These are phyloP conservation scores for Drosophila persimilis DNA, from an alignment of 1,140 invertebrate genomes.

Conservation along the genomic window DNA sequence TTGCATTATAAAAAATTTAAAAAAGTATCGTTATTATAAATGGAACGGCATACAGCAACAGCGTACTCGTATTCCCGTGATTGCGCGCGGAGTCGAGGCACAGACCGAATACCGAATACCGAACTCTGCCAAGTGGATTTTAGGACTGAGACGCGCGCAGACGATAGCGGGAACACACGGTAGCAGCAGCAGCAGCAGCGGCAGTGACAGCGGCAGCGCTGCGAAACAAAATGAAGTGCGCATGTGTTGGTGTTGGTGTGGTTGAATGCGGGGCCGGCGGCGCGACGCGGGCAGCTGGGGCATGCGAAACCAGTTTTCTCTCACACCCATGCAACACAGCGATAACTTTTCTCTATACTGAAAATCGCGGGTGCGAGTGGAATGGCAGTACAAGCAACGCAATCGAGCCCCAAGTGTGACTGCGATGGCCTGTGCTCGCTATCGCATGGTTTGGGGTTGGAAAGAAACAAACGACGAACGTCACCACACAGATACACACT, in stretches of 20 bases:
- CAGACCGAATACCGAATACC: slow-evolving; percentile 14
- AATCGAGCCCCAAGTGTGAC: slow-evolving; percentile 9
- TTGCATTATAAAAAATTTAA: no score
- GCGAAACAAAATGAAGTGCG: slow-evolving; percentile 62
- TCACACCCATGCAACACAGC: slow-evolving; percentile 14
- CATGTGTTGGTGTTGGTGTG: slow-evolving; percentile 44
- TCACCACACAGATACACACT: no score
- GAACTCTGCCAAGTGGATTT: slow-evolving; percentile 52
- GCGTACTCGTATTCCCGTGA: no score
- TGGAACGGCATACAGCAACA: no score
- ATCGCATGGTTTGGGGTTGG: slow-evolving; percentile 33
- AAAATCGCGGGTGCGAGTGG: slow-evolving; percentile 46
- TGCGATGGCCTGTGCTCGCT: slow-evolving; percentile 26
- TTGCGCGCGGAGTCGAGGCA: no score
- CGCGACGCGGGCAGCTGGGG: slow-evolving; percentile 3
- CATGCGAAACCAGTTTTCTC: slow-evolving; percentile 55
- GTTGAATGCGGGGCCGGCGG: not conserved
- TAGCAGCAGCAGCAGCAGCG: no score
- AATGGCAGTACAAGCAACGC: slow-evolving; percentile 32
- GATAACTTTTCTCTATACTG: slow-evolving; percentile 64
- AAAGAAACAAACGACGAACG: slow-evolving; percentile 49
- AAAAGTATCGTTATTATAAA: no score
- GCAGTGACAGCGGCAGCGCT: not conserved
- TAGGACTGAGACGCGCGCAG: slow-evolving; percentile 31
- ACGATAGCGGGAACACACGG: no score